phyloP scores from a whole-genome alignment of 35 echinoderm and acorn worm species.

The Heliocidaris erythrogramma region DNA sequence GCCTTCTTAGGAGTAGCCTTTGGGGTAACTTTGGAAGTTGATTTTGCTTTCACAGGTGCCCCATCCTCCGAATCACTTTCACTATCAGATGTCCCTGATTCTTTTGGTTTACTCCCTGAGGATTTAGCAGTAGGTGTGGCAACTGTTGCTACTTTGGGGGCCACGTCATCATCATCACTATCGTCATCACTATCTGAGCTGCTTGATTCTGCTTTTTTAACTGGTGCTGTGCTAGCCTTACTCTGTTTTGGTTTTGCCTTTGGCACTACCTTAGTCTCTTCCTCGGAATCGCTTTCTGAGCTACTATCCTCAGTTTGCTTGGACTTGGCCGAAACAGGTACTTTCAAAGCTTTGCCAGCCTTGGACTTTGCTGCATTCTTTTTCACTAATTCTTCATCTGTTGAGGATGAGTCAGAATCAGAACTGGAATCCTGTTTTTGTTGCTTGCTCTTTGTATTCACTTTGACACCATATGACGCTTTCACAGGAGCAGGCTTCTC shows the following conservation, averaged over 20 bases:
- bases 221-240: neutral
- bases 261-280: neutral
- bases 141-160: neutral
- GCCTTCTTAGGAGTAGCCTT: neutral
- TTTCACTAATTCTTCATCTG: conserved; percentile 37
- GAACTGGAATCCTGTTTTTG: conserved; percentile 44
- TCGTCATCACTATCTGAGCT: conserved; percentile 43
- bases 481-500: neutral
- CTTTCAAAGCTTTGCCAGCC: conserved; percentile 29
- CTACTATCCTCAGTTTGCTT: neutral
- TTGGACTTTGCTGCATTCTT: conserved; percentile 10
- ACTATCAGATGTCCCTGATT: too few relatives aligned
- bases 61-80: too few relatives aligned
- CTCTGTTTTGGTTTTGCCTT: conserved; percentile 2
- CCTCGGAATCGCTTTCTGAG: conserved; percentile 11
- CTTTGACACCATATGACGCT: neutral
- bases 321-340: neutral
- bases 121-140: neutral
- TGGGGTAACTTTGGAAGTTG: neutral
- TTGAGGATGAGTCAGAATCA: conserved; percentile 50
- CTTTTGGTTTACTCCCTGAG: too few relatives aligned
- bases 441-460: conserved; percentile 15
- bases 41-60: neutral
- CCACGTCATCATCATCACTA: conserved; percentile 32
- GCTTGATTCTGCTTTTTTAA: conserved; percentile 55